Conservation (phyloP, 1,140 invertebrate genomes). For the Lasioglossum baleicum region DNA sequence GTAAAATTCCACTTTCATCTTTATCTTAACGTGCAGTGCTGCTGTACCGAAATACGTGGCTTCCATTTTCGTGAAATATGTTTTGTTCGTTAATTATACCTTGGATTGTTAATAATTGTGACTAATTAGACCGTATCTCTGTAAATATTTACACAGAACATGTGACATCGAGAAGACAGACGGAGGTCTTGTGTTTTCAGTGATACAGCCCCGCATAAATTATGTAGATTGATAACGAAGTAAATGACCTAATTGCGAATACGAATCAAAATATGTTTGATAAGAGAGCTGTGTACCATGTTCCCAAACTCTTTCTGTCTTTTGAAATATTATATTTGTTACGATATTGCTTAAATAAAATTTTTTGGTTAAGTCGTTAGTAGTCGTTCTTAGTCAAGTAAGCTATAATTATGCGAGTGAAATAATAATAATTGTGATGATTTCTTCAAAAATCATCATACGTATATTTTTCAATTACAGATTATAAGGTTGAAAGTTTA, state of each 20-base stretch:
- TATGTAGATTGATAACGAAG: background rate
- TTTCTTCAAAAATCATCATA: too few relatives aligned
- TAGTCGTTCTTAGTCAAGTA: too few relatives aligned
- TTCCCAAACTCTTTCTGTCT: background rate
- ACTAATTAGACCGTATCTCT: too few relatives aligned
- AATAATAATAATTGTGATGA: too few relatives aligned
- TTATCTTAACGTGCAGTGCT: too few relatives aligned
- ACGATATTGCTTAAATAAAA: background rate
- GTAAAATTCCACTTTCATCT: background rate
- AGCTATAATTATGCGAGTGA: too few relatives aligned
- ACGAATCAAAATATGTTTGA: background rate
- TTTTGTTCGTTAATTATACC: background rate
- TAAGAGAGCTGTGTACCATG: background rate
- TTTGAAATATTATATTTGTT: background rate
- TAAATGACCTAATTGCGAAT: conserved; percentile 5
- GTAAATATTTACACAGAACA: background rate
- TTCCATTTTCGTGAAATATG: background rate
- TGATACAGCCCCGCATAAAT: background rate
- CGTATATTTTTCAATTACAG: too few relatives aligned
- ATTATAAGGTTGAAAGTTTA: background rate
- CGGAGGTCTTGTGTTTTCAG: background rate
- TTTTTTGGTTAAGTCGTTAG: too few relatives aligned
- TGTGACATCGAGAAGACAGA: background rate
- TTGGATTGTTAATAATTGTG: background rate
- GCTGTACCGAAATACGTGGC: too few relatives aligned